Evolutionary conservation across 2,113 vertebrate species (phyloP).

Genomic region (Poecile atricapillus): DNA sequence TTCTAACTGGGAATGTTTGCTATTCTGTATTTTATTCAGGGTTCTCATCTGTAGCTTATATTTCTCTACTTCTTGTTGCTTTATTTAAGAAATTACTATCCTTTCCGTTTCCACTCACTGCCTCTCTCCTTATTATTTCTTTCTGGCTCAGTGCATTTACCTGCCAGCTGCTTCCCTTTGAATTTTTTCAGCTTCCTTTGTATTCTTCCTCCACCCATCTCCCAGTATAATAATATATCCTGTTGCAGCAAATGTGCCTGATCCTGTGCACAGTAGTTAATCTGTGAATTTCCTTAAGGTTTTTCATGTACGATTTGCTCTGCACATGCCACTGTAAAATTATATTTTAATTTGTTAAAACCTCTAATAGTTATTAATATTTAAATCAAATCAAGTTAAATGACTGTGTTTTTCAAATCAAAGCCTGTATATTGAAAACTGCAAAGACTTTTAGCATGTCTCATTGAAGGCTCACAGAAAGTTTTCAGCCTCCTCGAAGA

Average conservation of each 20-base stretch:
- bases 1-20: background rate
- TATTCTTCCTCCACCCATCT: slow-evolving; percentile 52
- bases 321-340: slow-evolving; percentile 40
- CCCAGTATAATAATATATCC: slow-evolving; percentile 59
- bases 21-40: background rate
- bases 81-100: slow-evolving; percentile 56
- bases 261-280: slow-evolving; percentile 34
- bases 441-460: background rate
- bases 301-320: slow-evolving; percentile 38
- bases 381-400: slow-evolving; percentile 62
- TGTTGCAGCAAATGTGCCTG: slow-evolving; percentile 54
- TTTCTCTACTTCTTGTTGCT: slow-evolving; percentile 39
- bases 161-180: slow-evolving; percentile 52
- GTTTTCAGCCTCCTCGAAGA: slow-evolving; percentile 61
- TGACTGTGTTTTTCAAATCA: slow-evolving; percentile 48
- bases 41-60: background rate
- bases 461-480: slow-evolving; percentile 33
- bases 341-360: slow-evolving; percentile 64
- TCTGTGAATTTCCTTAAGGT: slow-evolving; percentile 47
- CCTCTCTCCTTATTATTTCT: slow-evolving; percentile 55
- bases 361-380: slow-evolving; percentile 51
- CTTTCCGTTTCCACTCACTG: slow-evolving; percentile 30
- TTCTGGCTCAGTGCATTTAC: slow-evolving; percentile 56
- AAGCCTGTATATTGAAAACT: slow-evolving; percentile 22
- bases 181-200: slow-evolving; percentile 62